Conservation (phyloP, 2,797 vertebrate genomes). For the Pseudomugil gertrudae region DNA sequence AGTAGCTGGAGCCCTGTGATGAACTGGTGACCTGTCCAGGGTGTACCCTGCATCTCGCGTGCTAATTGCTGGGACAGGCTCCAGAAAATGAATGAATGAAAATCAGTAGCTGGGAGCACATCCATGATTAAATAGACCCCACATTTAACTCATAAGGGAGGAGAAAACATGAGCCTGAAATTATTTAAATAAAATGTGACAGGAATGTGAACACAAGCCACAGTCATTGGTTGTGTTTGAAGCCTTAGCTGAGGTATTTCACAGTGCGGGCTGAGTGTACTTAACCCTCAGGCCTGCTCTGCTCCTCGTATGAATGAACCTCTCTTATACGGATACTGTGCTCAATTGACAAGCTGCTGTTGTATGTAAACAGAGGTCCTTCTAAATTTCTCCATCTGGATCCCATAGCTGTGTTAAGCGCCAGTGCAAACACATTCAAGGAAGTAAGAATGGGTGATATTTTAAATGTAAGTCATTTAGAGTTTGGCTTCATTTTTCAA, state of each 20-base stretch:
- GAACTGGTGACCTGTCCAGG: background rate
- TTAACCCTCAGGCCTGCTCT: slow-evolving; percentile 67
- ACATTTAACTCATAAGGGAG: slow-evolving; percentile 6
- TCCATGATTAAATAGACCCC: background rate
- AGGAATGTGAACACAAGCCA: slow-evolving; percentile 41
- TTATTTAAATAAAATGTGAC: slow-evolving; percentile 7
- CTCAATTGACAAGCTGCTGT: slow-evolving; percentile 89
- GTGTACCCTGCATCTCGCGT: no score
- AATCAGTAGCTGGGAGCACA: background rate
- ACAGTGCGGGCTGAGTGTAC: slow-evolving; percentile 58
- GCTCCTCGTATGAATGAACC: slow-evolving; percentile 86
- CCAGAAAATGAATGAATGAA: background rate
- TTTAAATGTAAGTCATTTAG: slow-evolving; percentile 56
- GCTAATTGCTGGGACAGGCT: no score
- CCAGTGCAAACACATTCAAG: slow-evolving; percentile 85
- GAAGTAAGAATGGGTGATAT: slow-evolving; percentile 79
- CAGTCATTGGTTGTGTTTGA: slow-evolving; percentile 42
- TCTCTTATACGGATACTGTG: slow-evolving; percentile 88
- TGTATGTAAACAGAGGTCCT: slow-evolving; percentile 89
- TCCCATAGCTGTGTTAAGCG: slow-evolving; percentile 84
- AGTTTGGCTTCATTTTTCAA: slow-evolving; percentile 31
- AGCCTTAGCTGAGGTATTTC: slow-evolving; percentile 59
- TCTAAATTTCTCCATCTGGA: slow-evolving; percentile 87
- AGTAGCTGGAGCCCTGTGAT: slow-evolving; percentile 10
- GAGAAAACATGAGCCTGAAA: background rate